Percentiles rank a stretch among this genome's conserved stretches.
These are phyloP conservation scores for Junco hyemalis DNA, from an alignment of 2,113 vertebrate genomes.

Conservation along the genomic window DNA sequence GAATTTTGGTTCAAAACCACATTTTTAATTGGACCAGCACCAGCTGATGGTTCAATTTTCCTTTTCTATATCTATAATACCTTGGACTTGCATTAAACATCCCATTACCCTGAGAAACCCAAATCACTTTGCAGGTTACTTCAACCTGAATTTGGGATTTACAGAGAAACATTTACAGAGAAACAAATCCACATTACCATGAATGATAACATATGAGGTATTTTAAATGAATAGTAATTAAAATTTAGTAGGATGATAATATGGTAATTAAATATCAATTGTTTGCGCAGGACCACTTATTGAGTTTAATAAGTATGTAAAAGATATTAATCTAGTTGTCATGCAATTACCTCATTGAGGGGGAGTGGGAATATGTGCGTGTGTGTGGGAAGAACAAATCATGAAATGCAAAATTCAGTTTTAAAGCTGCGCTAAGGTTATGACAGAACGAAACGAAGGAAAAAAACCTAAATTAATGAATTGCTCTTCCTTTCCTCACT, in stretches of 20 bases:
- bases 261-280: constrained; percentile 75
- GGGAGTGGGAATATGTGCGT: constrained; percentile 53
- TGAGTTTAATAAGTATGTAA: constrained; percentile 73
- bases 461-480: not conserved
- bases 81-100: not conserved
- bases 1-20: not conserved
- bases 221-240: constrained; percentile 75
- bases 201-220: constrained; percentile 65
- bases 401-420: constrained; percentile 51
- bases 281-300: constrained; percentile 69
- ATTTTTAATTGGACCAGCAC: not conserved
- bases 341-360: constrained; percentile 68
- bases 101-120: not conserved
- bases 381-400: constrained; percentile 53
- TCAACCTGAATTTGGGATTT: constrained; percentile 37
- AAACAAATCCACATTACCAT: constrained; percentile 48
- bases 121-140: not conserved
- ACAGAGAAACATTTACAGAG: constrained; percentile 37
- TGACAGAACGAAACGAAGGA: not conserved
- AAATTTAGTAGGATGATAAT: constrained; percentile 74
- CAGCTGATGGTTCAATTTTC: not conserved
- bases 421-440: not conserved
- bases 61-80: not conserved
- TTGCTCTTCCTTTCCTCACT: not conserved
- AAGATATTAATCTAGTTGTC: constrained; percentile 74